Evolutionary conservation across 2,797 vertebrate species (phyloP).

Genomic region (Danio jaintianensis): DNA sequence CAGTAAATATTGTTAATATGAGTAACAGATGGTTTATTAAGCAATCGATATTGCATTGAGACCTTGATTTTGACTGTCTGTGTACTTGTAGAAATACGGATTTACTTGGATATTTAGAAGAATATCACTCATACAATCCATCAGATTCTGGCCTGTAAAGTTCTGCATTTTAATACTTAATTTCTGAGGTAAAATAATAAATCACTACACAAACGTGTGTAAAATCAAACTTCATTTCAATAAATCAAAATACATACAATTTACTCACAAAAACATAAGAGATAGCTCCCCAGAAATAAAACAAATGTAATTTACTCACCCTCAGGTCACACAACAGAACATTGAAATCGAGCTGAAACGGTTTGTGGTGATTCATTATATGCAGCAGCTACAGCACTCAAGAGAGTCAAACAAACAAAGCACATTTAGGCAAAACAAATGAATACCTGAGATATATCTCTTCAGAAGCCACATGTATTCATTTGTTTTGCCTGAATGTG

Average conservation of each 20-base stretch:
- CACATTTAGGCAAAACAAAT: too few species aligned
- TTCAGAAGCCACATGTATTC: too few species aligned
- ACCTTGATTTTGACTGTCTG: neutral
- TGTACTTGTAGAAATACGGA: neutral
- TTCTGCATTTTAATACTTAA: neutral
- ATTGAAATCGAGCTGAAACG: too few species aligned
- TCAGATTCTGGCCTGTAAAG: neutral
- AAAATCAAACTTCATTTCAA: constrained; percentile 7
- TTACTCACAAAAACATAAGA: constrained; percentile 1
- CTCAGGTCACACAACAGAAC: too few species aligned
- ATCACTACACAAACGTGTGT: neutral
- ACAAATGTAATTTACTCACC: too few species aligned
- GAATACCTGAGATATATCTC: too few species aligned
- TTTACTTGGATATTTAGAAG: too few species aligned
- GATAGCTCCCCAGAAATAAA: too few species aligned
- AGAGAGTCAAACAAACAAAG: too few species aligned
- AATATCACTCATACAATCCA: neutral
- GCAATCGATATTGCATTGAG: neutral
- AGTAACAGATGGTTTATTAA: neutral
- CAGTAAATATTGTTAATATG: neutral
- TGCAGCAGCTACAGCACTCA: too few species aligned
- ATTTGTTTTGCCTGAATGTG: too few species aligned
- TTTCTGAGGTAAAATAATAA: constrained; percentile 2
- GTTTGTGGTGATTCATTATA: too few species aligned
- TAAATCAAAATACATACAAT: neutral